These are phyloP conservation scores for Sericinus montela DNA, from an alignment of 2,888 invertebrate species.

Conservation along the genomic window DNA sequence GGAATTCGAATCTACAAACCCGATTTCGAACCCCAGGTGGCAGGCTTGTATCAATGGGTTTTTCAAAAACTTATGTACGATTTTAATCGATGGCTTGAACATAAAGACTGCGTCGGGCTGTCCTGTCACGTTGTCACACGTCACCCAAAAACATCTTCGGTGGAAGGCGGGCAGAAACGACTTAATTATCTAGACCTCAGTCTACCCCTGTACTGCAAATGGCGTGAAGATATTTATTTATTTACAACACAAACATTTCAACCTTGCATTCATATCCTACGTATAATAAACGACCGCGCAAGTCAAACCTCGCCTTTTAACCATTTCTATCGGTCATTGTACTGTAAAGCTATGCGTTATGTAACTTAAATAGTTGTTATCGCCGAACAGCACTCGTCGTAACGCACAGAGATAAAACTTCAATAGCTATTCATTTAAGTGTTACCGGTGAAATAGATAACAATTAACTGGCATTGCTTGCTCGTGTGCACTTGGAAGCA, in stretches of 20 bases:
- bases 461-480: slow-evolving; percentile 24
- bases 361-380: slow-evolving; percentile 32
- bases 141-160: too few relatives aligned
- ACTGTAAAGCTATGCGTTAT: slow-evolving; percentile 35
- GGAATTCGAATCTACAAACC: too few relatives aligned
- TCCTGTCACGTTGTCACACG: too few relatives aligned
- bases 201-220: too few relatives aligned
- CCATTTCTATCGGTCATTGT: slow-evolving; percentile 50
- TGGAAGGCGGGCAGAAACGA: too few relatives aligned
- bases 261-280: not conserved
- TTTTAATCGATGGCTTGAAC: too few relatives aligned
- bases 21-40: too few relatives aligned
- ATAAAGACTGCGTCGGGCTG: too few relatives aligned
- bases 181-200: too few relatives aligned
- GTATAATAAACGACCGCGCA: slow-evolving; percentile 17
- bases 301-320: slow-evolving; percentile 27
- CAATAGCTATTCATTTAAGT: slow-evolving; percentile 41
- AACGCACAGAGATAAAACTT: slow-evolving; percentile 40
- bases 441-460: slow-evolving; percentile 34
- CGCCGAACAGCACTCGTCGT: slow-evolving; percentile 27
- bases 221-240: too few relatives aligned
- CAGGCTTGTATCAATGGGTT: too few relatives aligned
- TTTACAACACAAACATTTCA: not conserved
- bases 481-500: slow-evolving; percentile 23
- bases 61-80: too few relatives aligned